phyloP scores from a whole-genome alignment of 2,113 vertebrate species.

The Prochilodus magdalenae region DNA sequence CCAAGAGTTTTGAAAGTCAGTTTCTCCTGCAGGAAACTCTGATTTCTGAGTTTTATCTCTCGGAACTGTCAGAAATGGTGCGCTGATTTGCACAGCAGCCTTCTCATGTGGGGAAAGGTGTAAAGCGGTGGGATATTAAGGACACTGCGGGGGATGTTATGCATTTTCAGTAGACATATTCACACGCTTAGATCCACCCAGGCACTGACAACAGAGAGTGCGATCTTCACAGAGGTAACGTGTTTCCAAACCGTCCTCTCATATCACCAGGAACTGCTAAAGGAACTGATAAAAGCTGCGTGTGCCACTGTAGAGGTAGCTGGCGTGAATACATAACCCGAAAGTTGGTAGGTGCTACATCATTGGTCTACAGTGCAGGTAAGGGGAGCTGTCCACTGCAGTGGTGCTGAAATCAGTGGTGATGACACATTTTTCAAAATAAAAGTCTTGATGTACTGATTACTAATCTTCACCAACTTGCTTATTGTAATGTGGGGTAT shows the following conservation, averaged over 20 bases:
- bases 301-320: neutral
- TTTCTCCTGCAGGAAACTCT: neutral
- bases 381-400: neutral
- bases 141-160: constrained; percentile 29
- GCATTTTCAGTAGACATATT: constrained; percentile 35
- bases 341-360: constrained; percentile 11
- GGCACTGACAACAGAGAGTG: constrained; percentile 33
- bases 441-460: no score
- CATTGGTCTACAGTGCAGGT: neutral
- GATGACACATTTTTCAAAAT: no score
- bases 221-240: constrained; percentile 35
- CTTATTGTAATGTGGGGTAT: neutral
- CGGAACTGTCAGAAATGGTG: neutral
- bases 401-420: neutral
- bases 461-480: neutral
- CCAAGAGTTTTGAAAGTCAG: no score
- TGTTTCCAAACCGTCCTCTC: constrained; percentile 12
- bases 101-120: neutral
- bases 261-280: constrained; percentile 11
- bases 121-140: constrained; percentile 36
- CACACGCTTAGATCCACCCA: constrained; percentile 33
- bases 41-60: neutral
- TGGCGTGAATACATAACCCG: neutral
- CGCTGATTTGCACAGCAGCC: constrained; percentile 8
- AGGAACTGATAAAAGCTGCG: constrained; percentile 6